Percentiles rank a stretch among this genome's conserved stretches.
These are phyloP conservation scores for Cavia aperea DNA, from an alignment of 2,113 vertebrate genomes.

Conservation along the genomic window DNA sequence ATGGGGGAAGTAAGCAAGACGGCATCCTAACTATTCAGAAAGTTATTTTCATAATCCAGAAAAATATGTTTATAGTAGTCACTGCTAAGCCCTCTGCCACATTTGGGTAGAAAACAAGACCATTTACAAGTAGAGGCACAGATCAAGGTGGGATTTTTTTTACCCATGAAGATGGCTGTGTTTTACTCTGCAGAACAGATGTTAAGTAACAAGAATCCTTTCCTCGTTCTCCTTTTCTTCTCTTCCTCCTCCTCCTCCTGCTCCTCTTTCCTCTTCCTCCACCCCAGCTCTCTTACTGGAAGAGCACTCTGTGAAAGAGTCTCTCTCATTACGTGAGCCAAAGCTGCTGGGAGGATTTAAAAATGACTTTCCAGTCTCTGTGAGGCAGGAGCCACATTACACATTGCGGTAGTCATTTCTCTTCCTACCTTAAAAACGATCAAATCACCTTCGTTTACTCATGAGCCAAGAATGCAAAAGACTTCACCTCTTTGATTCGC, in stretches of 20 bases:
- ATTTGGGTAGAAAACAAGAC: neutral
- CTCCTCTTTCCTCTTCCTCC: no score
- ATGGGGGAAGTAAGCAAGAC: neutral
- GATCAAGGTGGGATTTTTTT: neutral
- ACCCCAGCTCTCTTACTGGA: neutral
- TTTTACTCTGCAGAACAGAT: neutral
- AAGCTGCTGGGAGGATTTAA: neutral
- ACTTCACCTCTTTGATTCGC: neutral
- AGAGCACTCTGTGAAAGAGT: neutral
- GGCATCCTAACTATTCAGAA: neutral
- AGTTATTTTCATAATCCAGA: neutral
- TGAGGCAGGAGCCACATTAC: accelerated
- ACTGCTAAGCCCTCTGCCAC: neutral
- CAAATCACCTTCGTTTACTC: neutral
- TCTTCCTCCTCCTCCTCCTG: no score
- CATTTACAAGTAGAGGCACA: accelerated
- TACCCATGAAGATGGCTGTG: neutral
- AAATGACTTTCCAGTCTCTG: no score
- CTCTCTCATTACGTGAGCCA: neutral
- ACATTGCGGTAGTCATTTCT: neutral
- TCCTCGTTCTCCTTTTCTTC: no score
- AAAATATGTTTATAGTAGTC: accelerated
- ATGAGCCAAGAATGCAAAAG: neutral
- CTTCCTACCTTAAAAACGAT: neutral
- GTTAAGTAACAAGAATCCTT: neutral